phyloP scores from a whole-genome alignment of 2,113 vertebrate genomes.

The Camarhynchus parvulus region DNA sequence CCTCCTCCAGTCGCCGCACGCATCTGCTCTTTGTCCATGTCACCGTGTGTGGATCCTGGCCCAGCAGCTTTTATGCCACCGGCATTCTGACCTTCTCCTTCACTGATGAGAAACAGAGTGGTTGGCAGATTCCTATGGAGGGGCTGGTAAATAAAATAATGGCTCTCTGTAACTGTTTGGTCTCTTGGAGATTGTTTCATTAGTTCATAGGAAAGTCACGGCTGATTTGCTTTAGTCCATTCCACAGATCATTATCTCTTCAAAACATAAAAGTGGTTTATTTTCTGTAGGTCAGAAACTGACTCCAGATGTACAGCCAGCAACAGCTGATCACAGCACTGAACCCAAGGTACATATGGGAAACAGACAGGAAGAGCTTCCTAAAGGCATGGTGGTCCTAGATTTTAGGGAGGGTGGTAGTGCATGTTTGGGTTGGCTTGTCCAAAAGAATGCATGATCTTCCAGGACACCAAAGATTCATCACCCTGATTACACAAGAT shows the following conservation, averaged over 20 bases:
- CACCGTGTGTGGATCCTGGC: neutral
- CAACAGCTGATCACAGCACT: neutral
- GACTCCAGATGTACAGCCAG: neutral
- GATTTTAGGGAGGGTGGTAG: neutral
- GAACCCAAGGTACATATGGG: rapidly evolving
- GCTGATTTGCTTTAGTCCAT: constrained; percentile 12
- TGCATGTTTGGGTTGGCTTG: constrained; percentile 26
- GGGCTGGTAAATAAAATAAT: constrained; percentile 31
- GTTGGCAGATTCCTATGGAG: neutral
- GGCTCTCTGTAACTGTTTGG: neutral
- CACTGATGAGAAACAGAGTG: constrained; percentile 4
- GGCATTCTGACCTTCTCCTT: constrained; percentile 14
- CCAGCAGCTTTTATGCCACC: constrained; percentile 4
- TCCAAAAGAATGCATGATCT: neutral
- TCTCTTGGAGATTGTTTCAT: constrained; percentile 34
- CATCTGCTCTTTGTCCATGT: constrained; percentile 39
- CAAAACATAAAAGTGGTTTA: constrained; percentile 20
- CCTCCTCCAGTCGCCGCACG: neutral
- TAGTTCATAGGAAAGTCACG: constrained; percentile 14
- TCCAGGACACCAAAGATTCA: neutral
- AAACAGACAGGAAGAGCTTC: neutral
- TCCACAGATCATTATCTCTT: constrained; percentile 46
- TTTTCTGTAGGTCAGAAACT: neutral
- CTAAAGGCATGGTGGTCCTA: neutral
- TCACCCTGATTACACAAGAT: constrained; percentile 27